Base-by-base conservation (phyloP, 2,113 vertebrate species). In the Elgaria multicarinata region DNA sequence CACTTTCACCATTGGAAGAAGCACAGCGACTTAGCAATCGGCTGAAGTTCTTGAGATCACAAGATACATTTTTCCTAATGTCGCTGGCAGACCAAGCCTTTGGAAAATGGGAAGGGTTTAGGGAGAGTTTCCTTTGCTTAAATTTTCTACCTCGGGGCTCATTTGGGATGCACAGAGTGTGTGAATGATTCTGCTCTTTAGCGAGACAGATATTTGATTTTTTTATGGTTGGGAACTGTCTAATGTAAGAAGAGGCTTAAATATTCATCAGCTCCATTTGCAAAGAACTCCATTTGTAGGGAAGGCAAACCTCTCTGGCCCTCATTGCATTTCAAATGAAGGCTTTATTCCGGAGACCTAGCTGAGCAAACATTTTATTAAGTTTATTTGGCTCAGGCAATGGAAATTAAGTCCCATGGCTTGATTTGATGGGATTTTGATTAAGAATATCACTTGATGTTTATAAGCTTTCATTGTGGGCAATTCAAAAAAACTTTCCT, bases 201-300 rank as follows among this genome's bases (percentile, higher is more conserved):
- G 76, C 20, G 62, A 78, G 53, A 87, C 46, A 33, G 10, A 5
- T 83, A 74, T 90, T 94, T 91, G 2, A 62, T 88, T 58, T 86
- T 14, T 77, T 62, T 83, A 90, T 28, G 69, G 75, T 90, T 92
- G 64, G 74, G 86, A 93, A 90, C 24, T 20, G 28, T 55, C 87
- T 94, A 91, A 92, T 92, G 88, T 31, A 89, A 42, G 88, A 93
- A 90, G 80, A 83, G 2, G 26, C n/a, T 88, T 92, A 86, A 83
- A 76, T 88, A 85, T 89, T 87, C 92, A 86, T 86, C 79, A 83
- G 78, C 55, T 3, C 2, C 89, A 85, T 85, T 74, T 81, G 44
- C n/a, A 82, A 75, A 87, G 53, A 75, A 55, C n/a, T 69, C 71
- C 58, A 66, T 86, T 74, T 72, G 72, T 81, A 90, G 78, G 85